Conservation (phyloP, 2,888 invertebrate species). For the Druceiella hillmani region DNA sequence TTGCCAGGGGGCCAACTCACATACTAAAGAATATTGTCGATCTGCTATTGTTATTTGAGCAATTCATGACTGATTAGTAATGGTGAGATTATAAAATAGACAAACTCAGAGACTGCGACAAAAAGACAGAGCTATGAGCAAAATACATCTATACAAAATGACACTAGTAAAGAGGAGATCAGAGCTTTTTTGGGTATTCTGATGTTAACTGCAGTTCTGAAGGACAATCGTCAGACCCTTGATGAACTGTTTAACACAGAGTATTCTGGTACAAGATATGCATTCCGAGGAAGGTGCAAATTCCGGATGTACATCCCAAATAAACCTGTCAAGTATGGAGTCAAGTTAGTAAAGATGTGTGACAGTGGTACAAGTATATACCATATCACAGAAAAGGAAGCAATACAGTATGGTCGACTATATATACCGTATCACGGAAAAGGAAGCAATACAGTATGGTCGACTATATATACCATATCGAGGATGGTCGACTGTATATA, state of each 20-base stretch:
- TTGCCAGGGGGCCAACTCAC: slow-evolving; percentile 9
- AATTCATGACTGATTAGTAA: slow-evolving; percentile 4
- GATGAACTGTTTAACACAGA: slow-evolving; percentile 13
- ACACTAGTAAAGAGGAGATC: slow-evolving; percentile 6
- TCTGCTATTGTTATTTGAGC: slow-evolving; percentile 6
- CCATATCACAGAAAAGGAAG: too few relatives aligned
- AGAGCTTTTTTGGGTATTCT: slow-evolving; percentile 8
- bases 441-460: too few relatives aligned
- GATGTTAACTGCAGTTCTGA: slow-evolving; percentile 5
- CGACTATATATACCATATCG: too few relatives aligned
- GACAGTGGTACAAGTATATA: too few relatives aligned
- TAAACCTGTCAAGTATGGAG: slow-evolving; percentile 9
- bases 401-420: too few relatives aligned
- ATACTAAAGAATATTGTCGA: not conserved
- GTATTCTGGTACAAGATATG: slow-evolving; percentile 14
- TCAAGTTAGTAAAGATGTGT: too few relatives aligned
- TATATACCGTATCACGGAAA: too few relatives aligned
- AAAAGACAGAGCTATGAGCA: slow-evolving; percentile 11
- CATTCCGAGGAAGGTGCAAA: slow-evolving; percentile 10
- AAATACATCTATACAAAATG: slow-evolving; percentile 6
- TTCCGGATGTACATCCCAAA: slow-evolving; percentile 9
- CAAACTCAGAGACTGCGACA: slow-evolving; percentile 11
- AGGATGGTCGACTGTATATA: too few relatives aligned
- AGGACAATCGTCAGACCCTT: slow-evolving; percentile 5
- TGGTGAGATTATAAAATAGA: slow-evolving; percentile 12